Evolutionary conservation across 2,888 invertebrate genomes (phyloP).

Genomic region (Lasioglossum oenotherae): DNA sequence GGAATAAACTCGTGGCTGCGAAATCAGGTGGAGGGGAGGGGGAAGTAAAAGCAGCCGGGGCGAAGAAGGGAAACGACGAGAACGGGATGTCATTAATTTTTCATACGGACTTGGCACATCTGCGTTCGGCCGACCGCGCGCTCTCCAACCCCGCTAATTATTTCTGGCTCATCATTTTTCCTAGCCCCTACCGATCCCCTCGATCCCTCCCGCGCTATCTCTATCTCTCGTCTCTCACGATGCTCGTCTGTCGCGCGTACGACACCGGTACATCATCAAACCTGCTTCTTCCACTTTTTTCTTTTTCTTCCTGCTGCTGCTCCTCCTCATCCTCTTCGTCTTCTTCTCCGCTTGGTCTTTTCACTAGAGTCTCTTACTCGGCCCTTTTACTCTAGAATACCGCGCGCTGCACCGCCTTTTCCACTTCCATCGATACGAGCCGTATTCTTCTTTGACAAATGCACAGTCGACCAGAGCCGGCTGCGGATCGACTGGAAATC

Average conservation of each 20-base stretch:
- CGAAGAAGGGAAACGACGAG: conserved; percentile 39
- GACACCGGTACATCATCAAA: neutral
- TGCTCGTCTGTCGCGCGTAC: neutral
- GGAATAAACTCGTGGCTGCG: conserved; percentile 58
- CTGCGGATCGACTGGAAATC: conserved; percentile 51
- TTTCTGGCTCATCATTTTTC: conserved; percentile 67
- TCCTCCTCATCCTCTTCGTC: neutral
- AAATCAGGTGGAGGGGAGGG: conserved; percentile 4
- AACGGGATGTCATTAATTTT: conserved; percentile 70
- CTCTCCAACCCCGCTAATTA: conserved; percentile 68
- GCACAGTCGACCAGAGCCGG: conserved; percentile 10
- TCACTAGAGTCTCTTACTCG: neutral
- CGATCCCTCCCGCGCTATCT: conserved; percentile 9
- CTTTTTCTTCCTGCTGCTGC: neutral
- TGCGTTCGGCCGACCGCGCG: conserved; percentile 65
- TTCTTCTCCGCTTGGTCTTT: neutral
- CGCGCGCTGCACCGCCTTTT: neutral
- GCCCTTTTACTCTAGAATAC: neutral
- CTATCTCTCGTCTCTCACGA: neutral
- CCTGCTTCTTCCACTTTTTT: neutral
- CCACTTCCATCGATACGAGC: neutral
- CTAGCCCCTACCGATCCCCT: conserved; percentile 27
- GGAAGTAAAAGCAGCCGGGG: conserved; percentile 47
- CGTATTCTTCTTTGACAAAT: conserved; percentile 40
- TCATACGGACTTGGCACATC: conserved; percentile 68